phyloP scores from a whole-genome alignment of 35 echinoderm and acorn worm species.

The Amphiura filiformis region DNA sequence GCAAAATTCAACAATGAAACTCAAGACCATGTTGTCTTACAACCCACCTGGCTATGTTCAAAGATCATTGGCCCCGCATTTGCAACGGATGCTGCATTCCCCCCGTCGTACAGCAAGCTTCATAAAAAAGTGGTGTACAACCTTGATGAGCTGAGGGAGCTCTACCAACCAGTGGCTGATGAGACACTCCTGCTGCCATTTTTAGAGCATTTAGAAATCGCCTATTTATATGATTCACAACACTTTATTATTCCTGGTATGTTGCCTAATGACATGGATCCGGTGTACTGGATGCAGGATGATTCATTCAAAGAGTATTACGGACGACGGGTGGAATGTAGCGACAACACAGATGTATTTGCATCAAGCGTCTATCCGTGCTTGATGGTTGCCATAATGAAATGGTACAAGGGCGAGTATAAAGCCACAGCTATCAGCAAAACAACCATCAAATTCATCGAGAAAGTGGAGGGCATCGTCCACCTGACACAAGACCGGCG shows the following conservation, averaged over 20 bases:
- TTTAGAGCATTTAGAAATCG: background rate
- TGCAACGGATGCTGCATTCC: background rate
- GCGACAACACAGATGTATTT: background rate
- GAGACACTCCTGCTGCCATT: background rate
- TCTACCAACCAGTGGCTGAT: background rate
- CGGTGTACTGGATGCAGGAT: background rate
- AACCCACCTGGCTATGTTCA: conserved; percentile 1
- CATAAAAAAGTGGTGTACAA: background rate
- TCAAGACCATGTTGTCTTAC: background rate
- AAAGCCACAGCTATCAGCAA: background rate
- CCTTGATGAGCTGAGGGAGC: background rate
- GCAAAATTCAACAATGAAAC: conserved; percentile 2
- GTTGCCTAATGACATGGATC: background rate
- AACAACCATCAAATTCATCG: background rate
- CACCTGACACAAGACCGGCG: background rate
- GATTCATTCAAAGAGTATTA: background rate
- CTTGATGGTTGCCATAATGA: background rate
- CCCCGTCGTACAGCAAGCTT: background rate
- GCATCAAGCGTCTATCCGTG: background rate
- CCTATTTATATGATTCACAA: background rate
- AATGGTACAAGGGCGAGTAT: background rate
- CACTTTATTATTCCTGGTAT: background rate
- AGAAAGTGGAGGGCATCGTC: background rate
- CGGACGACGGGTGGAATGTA: background rate
- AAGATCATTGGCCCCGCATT: conserved; percentile 4